These are phyloP conservation scores for Agrypnus murinus DNA, from an alignment of 2,888 invertebrate genomes.

Conservation along the genomic window DNA sequence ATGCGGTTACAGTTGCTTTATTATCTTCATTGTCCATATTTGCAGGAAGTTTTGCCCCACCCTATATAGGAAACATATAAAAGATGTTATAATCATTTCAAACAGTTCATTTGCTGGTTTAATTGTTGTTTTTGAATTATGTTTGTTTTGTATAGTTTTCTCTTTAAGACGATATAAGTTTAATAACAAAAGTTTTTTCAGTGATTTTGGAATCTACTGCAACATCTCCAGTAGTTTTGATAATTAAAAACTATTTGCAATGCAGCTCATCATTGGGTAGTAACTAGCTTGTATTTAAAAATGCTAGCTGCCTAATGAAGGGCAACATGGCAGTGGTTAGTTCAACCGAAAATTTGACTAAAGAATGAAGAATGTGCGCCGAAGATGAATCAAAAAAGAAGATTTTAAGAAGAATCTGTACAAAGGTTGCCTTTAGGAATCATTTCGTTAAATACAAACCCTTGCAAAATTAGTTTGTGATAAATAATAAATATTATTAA, in stretches of 20 bases:
- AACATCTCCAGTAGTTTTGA: background rate
- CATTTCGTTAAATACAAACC: too few species aligned
- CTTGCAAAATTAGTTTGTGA: too few species aligned
- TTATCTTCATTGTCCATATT: constrained; percentile 47
- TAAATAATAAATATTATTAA: too few species aligned
- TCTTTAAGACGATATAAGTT: too few species aligned
- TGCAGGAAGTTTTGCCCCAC: constrained; percentile 47
- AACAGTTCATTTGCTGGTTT: constrained; percentile 24
- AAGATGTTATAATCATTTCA: constrained; percentile 12
- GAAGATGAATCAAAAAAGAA: too few species aligned
- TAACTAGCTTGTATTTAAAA: constrained; percentile 69
- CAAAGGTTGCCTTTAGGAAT: too few species aligned
- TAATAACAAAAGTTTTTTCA: too few species aligned
- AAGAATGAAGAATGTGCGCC: too few species aligned
- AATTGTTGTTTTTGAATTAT: background rate
- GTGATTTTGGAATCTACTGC: background rate
- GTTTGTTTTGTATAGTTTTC: too few species aligned
- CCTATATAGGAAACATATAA: constrained; percentile 40
- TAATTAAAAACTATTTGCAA: constrained; percentile 64
- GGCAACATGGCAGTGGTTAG: constrained; percentile 69
- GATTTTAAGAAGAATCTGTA: too few species aligned
- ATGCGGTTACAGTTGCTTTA: constrained; percentile 36
- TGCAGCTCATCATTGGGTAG: constrained; percentile 72
- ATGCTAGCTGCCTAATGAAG: constrained; percentile 74
- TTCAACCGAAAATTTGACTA: constrained; percentile 32